Evolutionary conservation across 2,797 vertebrate species (phyloP).

Genomic region (Neomorphus geoffroyi): DNA sequence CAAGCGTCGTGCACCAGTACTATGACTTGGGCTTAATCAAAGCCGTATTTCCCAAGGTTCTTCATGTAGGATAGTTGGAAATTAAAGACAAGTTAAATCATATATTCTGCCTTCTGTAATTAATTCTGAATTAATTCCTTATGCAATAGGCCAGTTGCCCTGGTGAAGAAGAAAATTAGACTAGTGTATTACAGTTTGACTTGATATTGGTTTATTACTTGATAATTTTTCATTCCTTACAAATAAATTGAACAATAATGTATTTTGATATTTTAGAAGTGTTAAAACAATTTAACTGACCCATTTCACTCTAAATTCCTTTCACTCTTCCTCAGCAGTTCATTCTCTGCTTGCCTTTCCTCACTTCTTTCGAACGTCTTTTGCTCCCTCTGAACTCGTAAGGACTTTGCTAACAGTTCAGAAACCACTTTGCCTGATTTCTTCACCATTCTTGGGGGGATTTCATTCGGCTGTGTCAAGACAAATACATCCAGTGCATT

Average conservation of each 20-base stretch:
- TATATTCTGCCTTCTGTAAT: not conserved
- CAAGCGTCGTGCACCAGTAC: fast-evolving
- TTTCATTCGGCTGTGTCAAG: not conserved
- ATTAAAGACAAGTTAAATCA: not conserved
- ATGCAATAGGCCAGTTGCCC: not conserved
- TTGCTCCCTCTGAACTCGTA: not conserved
- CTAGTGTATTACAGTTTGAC: not conserved
- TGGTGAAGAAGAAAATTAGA: not conserved
- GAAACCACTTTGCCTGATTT: not conserved
- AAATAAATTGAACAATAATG: not conserved
- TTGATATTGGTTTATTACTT: not conserved
- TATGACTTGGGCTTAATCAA: not conserved
- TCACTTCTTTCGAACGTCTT: not conserved
- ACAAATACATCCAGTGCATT: not conserved
- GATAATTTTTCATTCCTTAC: not conserved
- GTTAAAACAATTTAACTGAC: not conserved
- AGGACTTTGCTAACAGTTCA: not conserved
- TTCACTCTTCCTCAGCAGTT: not conserved
- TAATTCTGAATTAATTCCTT: not conserved
- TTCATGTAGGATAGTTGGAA: not conserved
- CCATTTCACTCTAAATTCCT: not conserved
- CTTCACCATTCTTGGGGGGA: not conserved
- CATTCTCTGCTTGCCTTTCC: not conserved
- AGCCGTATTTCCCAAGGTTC: not conserved
- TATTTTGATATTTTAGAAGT: not conserved